A percentile compares a stretch with the other conserved stretches of the same genome.
phyloP scores from a whole-genome alignment of 2,113 vertebrate genomes.

The Callithrix jacchus region DNA sequence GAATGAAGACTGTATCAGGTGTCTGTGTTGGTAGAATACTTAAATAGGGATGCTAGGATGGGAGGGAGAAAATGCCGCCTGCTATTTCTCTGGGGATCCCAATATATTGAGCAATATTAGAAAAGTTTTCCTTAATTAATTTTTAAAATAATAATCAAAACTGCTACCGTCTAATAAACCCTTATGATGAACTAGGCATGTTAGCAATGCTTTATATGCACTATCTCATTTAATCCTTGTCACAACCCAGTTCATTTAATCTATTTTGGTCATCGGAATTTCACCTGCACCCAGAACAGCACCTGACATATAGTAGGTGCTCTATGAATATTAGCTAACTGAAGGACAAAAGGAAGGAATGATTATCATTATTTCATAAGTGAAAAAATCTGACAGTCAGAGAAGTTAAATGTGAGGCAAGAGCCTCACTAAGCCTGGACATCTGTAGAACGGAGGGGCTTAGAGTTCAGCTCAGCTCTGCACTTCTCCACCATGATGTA shows the following conservation, averaged over 20 bases:
- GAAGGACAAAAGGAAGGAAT: not conserved
- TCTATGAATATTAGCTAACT: not conserved
- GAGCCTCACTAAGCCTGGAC: not conserved
- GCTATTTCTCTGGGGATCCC: not conserved
- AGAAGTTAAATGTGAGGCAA: not conserved
- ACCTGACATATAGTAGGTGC: not conserved
- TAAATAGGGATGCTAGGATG: not conserved
- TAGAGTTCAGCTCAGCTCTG: not conserved
- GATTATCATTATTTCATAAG: not conserved
- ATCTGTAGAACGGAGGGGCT: not conserved
- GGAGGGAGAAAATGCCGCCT: not conserved
- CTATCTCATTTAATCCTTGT: not conserved
- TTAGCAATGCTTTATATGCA: not conserved
- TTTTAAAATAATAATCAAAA: slow-evolving; percentile 21
- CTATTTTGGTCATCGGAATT: not conserved
- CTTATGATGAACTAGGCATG: not conserved
- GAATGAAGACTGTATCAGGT: not conserved
- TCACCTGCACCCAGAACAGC: not conserved
- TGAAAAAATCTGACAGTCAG: not conserved
- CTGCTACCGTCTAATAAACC: not conserved
- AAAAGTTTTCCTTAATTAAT: not conserved
- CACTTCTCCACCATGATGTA: not conserved
- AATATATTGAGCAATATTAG: not conserved
- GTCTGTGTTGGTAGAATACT: not conserved
- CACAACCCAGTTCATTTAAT: not conserved